Conservation (phyloP, 2,113 vertebrate species). For the Etheostoma spectabile region DNA sequence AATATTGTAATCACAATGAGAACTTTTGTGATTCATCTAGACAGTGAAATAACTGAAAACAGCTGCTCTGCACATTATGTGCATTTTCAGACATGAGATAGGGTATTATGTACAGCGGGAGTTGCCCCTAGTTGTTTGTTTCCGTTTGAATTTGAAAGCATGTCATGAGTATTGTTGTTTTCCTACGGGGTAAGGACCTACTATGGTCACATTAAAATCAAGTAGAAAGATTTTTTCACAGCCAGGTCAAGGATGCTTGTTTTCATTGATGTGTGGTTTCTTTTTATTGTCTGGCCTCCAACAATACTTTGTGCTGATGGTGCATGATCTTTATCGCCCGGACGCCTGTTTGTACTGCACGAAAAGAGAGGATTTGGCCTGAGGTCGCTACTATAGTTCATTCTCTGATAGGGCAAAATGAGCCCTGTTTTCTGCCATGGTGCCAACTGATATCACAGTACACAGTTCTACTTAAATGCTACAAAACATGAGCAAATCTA, state of each 20-base stretch:
- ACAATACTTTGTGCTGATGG: slow-evolving; percentile 85
- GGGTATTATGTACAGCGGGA: slow-evolving; percentile 64
- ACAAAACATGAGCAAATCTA: slow-evolving; percentile 61
- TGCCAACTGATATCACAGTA: slow-evolving; percentile 61
- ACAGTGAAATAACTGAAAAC: slow-evolving; percentile 61
- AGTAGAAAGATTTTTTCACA: slow-evolving; percentile 58
- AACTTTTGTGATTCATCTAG: slow-evolving; percentile 38
- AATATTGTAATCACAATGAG: slow-evolving; percentile 30
- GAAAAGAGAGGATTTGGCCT: slow-evolving; percentile 81
- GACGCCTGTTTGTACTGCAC: slow-evolving; percentile 78
- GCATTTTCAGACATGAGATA: slow-evolving; percentile 59
- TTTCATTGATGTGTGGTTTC: slow-evolving; percentile 79
- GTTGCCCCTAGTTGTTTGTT: slow-evolving; percentile 49
- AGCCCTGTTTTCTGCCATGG: slow-evolving; percentile 61
- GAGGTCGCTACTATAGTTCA: slow-evolving; percentile 72
- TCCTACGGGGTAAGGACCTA: slow-evolving; percentile 14
- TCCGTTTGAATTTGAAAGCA: slow-evolving; percentile 58
- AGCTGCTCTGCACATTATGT: slow-evolving; percentile 60
- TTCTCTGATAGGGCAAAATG: slow-evolving; percentile 71
- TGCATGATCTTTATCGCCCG: slow-evolving; percentile 81
- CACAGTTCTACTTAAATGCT: slow-evolving; percentile 53
- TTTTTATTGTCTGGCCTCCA: slow-evolving; percentile 81
- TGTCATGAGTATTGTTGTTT: slow-evolving; percentile 43
- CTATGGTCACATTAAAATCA: slow-evolving; percentile 42
- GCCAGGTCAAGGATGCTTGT: slow-evolving; percentile 81